Conservation (phyloP, 2,797 vertebrate genomes). For the Arctocebus calabarensis region DNA sequence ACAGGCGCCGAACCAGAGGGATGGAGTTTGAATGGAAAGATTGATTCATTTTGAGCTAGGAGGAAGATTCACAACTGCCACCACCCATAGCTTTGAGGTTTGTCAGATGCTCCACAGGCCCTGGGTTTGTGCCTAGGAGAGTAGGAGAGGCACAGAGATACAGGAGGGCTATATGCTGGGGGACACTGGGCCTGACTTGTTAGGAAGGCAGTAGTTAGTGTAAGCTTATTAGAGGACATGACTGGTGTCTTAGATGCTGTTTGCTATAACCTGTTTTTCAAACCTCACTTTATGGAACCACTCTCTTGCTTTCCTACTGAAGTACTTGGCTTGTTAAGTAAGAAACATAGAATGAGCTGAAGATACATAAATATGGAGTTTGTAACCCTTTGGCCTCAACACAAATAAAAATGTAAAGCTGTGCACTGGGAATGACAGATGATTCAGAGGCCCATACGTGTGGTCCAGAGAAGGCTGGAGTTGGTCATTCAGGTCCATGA, state of each 20-base stretch:
- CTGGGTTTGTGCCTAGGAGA: neutral
- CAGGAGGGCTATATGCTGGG: neutral
- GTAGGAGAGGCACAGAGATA: neutral
- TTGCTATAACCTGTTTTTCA: neutral
- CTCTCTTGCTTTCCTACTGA: constrained; percentile 25
- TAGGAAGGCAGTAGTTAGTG: neutral
- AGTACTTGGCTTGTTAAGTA: constrained; percentile 9
- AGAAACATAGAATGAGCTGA: neutral
- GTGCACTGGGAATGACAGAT: neutral
- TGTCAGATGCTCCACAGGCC: neutral
- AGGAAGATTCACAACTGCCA: neutral
- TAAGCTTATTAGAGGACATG: neutral
- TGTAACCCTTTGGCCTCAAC: neutral
- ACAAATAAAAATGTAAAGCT: neutral
- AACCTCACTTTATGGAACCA: neutral
- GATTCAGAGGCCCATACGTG: no score
- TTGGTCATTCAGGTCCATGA: neutral
- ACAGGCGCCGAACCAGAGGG: neutral
- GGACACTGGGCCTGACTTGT: neutral
- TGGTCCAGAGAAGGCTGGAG: neutral
- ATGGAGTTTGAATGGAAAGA: constrained; percentile 40
- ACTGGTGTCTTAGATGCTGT: neutral
- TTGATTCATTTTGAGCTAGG: neutral
- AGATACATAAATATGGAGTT: neutral
- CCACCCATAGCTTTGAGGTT: neutral